Conservation (phyloP, 2,797 vertebrate genomes). For the Alca torda region DNA sequence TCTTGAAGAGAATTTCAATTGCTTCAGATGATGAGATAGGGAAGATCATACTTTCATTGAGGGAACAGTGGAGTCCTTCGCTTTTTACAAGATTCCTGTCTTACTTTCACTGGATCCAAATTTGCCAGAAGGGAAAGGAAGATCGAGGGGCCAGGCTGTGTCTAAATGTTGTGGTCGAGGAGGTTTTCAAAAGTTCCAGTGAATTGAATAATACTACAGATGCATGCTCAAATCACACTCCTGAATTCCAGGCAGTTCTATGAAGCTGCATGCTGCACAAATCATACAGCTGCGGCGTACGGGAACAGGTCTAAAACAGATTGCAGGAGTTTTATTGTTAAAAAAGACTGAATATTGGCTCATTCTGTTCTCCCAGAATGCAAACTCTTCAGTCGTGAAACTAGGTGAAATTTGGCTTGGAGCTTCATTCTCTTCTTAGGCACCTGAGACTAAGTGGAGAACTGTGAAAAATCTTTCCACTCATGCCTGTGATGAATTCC, state of each 20-base stretch:
- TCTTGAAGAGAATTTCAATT: neutral
- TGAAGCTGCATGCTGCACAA: neutral
- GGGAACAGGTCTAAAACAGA: neutral
- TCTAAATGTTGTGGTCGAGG: neutral
- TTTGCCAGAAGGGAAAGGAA: neutral
- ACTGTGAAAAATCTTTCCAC: neutral
- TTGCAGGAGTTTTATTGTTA: neutral
- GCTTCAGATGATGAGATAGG: neutral
- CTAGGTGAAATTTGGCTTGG: neutral
- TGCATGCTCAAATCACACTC: neutral
- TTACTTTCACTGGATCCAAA: neutral
- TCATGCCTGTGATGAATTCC: neutral
- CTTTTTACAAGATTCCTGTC: neutral
- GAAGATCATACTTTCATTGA: neutral
- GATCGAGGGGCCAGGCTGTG: neutral
- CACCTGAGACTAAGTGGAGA: neutral
- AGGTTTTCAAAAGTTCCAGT: neutral
- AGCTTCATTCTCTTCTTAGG: neutral
- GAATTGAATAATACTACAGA: neutral
- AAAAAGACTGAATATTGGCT: conserved; percentile 2
- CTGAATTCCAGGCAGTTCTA: neutral
- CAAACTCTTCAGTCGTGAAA: neutral
- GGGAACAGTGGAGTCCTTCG: neutral
- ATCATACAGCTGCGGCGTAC: neutral
- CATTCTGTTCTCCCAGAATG: neutral